Evolutionary conservation across 2,888 invertebrate genomes (phyloP), one percentile per base, ranked within the genome.

Genomic region (Lysandra coridon): DNA sequence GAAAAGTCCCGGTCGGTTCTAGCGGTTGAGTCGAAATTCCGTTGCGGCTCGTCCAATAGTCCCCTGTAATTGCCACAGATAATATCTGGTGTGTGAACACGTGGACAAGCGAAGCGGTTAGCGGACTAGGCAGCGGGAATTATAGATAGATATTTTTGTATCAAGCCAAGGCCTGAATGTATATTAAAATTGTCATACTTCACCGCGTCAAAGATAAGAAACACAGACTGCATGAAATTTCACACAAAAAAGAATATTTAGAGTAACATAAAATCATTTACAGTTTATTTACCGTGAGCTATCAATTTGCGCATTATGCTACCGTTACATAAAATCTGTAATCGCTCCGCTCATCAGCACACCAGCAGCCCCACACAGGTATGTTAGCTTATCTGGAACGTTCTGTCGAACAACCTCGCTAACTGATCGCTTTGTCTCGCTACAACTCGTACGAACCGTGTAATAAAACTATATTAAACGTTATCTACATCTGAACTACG

Each of bases 11-110:
- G 30, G 69, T 33, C 17, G 14, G 69, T 69, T 30, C 33, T 30
- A 17, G 69, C 30, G 64, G 64, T 64, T 64, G 17, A 62, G 23
- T 7, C 64, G 33, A 69, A 69, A 80, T 80, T 80, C 79, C 79
- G 80, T 80, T 81, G 81, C 90, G 89, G 89, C 91, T 91, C 91
- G 91, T 91, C 91, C 90, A 89, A 88, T 87, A 84, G 87, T 91
- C 91, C 89, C 90, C 86, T 89, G 89, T 91, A 92, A 92, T 92
- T 91, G 90, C 91, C 87, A 81, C 83, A 82, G 86, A 86, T 87
- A 86, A 87, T 87, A 88, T 87, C 86, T 87, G 90, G 89, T 92
- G 90, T 87, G 87, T 85, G 64, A 78, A 74, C 73, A 73, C 79
- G 76, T 5, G 40, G 62, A 80, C 44, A 49, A 30, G 62, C 62